phyloP scores from a whole-genome alignment of 2,888 invertebrate species.

The Pantelozetes paolii region DNA sequence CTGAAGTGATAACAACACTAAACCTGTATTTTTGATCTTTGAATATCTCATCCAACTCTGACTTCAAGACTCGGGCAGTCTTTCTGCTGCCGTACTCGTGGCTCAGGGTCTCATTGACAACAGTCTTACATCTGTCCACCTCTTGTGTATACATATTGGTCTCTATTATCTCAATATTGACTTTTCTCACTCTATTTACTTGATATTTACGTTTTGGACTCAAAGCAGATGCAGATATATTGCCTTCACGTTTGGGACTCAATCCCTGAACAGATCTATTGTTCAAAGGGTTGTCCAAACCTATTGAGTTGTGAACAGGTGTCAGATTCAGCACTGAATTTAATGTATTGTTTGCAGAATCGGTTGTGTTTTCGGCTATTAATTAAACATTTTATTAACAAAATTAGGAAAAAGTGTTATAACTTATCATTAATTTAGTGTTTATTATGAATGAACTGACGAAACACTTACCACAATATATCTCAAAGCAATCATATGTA shows the following conservation, averaged over 20 bases:
- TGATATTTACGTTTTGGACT: not conserved
- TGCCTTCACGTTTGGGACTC: no score
- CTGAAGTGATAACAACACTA: not conserved
- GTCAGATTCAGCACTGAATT: no score
- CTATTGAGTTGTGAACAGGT: no score
- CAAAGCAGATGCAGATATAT: not conserved
- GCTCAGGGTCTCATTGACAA: not conserved
- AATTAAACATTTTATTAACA: no score
- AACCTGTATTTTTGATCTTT: not conserved
- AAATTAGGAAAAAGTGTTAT: no score
- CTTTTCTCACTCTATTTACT: not conserved
- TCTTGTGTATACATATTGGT: slow-evolving; percentile 1
- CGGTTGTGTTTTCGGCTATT: no score
- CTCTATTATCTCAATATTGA: not conserved
- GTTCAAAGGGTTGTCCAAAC: no score
- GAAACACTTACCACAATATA: not conserved
- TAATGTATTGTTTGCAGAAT: no score
- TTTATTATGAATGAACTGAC: not conserved
- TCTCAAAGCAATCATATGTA: no score
- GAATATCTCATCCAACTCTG: not conserved
- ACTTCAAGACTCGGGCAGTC: not conserved
- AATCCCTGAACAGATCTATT: no score
- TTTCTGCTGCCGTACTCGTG: slow-evolving; percentile 3
- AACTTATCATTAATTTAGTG: no score
- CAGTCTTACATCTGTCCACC: not conserved